phyloP scores from a whole-genome alignment of 2,797 vertebrate genomes.

The Hipposideros larvatus region DNA sequence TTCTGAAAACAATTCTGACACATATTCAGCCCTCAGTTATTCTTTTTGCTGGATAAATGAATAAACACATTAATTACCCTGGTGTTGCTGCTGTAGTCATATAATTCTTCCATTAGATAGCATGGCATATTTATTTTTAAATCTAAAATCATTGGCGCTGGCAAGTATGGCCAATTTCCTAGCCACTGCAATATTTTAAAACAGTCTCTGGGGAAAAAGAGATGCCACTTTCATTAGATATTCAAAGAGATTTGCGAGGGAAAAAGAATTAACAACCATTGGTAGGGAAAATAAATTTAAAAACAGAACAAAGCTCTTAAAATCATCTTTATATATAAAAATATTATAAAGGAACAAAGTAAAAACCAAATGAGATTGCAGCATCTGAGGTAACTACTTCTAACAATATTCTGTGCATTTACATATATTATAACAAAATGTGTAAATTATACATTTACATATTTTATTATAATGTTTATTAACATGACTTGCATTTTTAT shows the following conservation, averaged over 20 bases:
- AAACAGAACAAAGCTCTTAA: not conserved
- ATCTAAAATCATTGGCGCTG: not conserved
- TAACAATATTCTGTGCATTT: not conserved
- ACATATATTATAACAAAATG: not conserved
- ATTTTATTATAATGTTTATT: not conserved
- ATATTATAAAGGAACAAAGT: not conserved
- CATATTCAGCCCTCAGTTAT: not conserved
- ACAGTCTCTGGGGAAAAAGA: not conserved
- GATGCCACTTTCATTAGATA: not conserved
- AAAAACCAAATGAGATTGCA: not conserved
- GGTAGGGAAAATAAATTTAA: not conserved
- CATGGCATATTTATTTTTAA: not conserved
- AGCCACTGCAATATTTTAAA: not conserved
- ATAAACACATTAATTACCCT: not conserved
- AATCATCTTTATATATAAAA: not conserved
- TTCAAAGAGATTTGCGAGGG: not conserved
- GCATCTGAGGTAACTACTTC: not conserved
- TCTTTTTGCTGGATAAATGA: not conserved
- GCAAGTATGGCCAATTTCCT: constrained; percentile 4
- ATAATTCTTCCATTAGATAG: not conserved
- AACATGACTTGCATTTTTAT: not conserved
- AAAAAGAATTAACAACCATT: not conserved
- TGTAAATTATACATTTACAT: not conserved
- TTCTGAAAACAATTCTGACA: not conserved
- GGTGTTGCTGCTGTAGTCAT: not conserved